A percentile compares a stretch with the other conserved stretches of the same genome.
Evolutionary conservation across 2,797 vertebrate genomes (phyloP).

Genomic region (Clarias fuscus): DNA sequence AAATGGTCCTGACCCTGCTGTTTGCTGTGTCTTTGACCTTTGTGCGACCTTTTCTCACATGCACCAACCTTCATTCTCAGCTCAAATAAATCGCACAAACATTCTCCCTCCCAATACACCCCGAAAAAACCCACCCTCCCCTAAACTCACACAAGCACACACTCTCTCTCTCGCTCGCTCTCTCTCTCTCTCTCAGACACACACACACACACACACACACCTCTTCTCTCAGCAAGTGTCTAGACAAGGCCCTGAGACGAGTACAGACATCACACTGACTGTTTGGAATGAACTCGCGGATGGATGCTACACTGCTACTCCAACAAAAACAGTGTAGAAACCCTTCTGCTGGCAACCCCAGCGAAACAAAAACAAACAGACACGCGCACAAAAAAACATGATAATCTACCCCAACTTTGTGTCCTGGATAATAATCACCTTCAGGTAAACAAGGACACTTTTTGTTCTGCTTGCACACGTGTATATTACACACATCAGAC

Average conservation of each 20-base stretch:
- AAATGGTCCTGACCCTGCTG: background rate
- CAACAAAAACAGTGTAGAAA: background rate
- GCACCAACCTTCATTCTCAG: background rate
- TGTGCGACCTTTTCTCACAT: background rate
- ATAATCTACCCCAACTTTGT: background rate
- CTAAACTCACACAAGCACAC: background rate
- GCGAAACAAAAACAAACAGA: background rate
- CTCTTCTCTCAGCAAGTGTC: background rate
- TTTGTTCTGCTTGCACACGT: too few relatives aligned
- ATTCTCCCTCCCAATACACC: background rate
- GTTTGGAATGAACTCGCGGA: slow-evolving; percentile 8
- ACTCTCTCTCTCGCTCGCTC: too few relatives aligned
- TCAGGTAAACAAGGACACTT: background rate
- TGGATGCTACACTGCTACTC: background rate
- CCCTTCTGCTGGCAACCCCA: background rate
- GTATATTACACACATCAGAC: background rate
- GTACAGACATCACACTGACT: slow-evolving; percentile 20
- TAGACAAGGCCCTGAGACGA: slow-evolving; percentile 11
- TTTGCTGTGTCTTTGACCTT: background rate
- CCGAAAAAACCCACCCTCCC: background rate
- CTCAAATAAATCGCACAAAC: background rate
- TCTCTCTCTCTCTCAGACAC: background rate
- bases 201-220: slow-evolving; percentile 4
- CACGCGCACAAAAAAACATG: background rate
- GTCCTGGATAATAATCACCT: background rate